Conservation (phyloP, 2,113 vertebrate genomes). For the Cyprinodon variegatus region DNA sequence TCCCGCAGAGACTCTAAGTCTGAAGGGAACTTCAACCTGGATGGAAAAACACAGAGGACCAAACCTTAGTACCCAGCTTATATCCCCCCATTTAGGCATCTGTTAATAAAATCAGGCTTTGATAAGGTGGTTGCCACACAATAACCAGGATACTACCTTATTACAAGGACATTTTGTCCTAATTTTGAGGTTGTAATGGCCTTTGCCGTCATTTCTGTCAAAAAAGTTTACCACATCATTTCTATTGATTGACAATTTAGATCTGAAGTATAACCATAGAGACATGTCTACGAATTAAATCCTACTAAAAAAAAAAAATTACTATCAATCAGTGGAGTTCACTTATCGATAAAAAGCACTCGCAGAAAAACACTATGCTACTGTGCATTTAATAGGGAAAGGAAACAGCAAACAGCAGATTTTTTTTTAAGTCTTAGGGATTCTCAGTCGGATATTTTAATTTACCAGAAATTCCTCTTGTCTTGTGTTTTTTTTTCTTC, state of each 20-base stretch:
- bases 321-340: not conserved
- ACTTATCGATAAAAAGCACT: too few species aligned
- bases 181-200: not conserved
- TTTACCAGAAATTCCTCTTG: too few species aligned
- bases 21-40: slow-evolving; percentile 89
- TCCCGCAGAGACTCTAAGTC: slow-evolving; percentile 91
- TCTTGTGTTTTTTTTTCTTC: too few species aligned
- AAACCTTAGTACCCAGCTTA: too few species aligned
- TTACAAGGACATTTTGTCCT: not conserved
- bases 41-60: not conserved
- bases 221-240: not conserved
- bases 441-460: too few species aligned
- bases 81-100: not conserved
- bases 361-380: not conserved
- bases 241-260: not conserved
- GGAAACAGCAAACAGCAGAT: too few species aligned
- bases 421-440: too few species aligned
- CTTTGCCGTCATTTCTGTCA: too few species aligned
- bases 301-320: not conserved
- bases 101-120: not conserved
- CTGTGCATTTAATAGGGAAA: not conserved
- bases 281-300: not conserved
- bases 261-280: not conserved
- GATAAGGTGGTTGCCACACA: not conserved
- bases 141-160: not conserved